Evolutionary conservation across 1,140 invertebrate species (phyloP).

Genomic region (Pseudomyrmex dendroicus): DNA sequence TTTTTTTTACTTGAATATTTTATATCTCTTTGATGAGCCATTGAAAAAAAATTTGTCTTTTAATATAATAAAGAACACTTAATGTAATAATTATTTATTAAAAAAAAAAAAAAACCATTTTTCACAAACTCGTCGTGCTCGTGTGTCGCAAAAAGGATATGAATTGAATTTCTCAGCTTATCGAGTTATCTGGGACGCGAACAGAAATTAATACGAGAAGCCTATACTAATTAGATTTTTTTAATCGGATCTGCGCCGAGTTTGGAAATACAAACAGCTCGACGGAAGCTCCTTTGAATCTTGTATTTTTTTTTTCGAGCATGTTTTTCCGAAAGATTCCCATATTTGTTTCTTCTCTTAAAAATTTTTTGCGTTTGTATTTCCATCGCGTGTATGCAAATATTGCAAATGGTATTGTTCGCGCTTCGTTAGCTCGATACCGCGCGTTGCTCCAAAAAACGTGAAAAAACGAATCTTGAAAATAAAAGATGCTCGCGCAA

Average conservation of each 20-base stretch:
- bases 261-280: neutral
- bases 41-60: no score
- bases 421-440: conserved; percentile 47
- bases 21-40: no score
- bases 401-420: conserved; percentile 7
- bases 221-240: conserved; percentile 6
- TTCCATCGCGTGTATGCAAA: conserved; percentile 34
- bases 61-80: no score
- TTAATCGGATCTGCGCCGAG: neutral
- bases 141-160: no score
- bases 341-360: neutral
- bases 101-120: no score
- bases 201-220: neutral
- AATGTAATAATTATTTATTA: no score
- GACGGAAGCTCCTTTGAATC: neutral
- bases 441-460: conserved; percentile 38
- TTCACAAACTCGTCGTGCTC: no score
- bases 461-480: conserved; percentile 13
- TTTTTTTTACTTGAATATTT: no score
- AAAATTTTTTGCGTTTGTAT: conserved; percentile 39
- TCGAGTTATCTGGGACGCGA: neutral
- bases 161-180: neutral
- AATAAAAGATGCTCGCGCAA: neutral
- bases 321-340: conserved; percentile 20
- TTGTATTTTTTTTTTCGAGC: neutral